Evolutionary conservation across 2,888 invertebrate species (phyloP), one percentile per base, ranked within the genome.

Genomic region (Bruchidius siliquastri): DNA sequence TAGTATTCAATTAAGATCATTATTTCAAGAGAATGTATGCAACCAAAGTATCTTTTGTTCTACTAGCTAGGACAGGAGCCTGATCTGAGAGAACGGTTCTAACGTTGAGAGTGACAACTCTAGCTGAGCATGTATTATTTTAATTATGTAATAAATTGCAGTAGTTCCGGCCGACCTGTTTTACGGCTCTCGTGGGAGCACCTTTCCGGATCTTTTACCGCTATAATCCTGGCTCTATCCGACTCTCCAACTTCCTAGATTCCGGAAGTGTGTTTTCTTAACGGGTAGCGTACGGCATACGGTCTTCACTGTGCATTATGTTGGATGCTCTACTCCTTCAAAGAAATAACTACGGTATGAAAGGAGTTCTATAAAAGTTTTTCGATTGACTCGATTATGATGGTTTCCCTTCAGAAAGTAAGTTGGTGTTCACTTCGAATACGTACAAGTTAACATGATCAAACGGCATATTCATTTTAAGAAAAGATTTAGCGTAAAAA

Each of bases 141-240:
- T 76, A 76, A 76, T 74, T 74, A 76, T 73, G 76, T 74, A 74
- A 76, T 76, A 76, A 76, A 76, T 76, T 73, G 74, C 30, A 71
- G 70, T 67, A 74, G 76, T 76, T 74, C 74, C 76, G 73, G 74
- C 74, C 73, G 76, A 76, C 76, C 76, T 72, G 76, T 67, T 76
- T 76, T 73, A 76, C 76, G 76, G 73, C 49, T 72, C 76, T 20
- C 76, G 18, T 21, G 74, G 76, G 76, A 76, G 71, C 72, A 67
- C 73, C 76, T 71, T 74, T 73, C 73, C 72, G 68, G 70, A 72
- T 74, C 76, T 74, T 73, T 73, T 74, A 74, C 72, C 68, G 73
- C 73, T 74, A 74, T 76, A 74, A 74, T 74, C 74, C 76, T 69
- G 70, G 73, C 73, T 73, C 76, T 72, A 73, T 73, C 49, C 71